Evolutionary conservation across 2,113 vertebrate species (phyloP).

Genomic region (Tyrannus savana): DNA sequence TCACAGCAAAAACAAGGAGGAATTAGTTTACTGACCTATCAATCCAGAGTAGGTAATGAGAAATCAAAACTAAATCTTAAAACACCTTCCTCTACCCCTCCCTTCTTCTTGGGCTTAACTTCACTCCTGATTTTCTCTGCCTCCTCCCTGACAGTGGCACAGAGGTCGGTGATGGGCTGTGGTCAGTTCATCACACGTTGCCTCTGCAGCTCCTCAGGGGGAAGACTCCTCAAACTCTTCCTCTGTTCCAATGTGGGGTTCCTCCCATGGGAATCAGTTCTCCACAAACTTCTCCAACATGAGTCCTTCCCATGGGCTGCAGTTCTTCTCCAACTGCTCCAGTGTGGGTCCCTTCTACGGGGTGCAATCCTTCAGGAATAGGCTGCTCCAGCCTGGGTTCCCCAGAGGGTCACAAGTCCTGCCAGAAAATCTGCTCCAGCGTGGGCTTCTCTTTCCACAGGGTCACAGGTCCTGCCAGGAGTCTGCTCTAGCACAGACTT

Average conservation of each 20-base stretch:
- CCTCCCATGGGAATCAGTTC: neutral
- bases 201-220: neutral
- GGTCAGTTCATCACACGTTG: neutral
- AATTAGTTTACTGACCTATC: neutral
- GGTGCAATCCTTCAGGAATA: neutral
- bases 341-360: neutral
- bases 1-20: neutral
- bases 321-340: neutral
- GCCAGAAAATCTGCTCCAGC: neutral
- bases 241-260: neutral
- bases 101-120: neutral
- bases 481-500: neutral
- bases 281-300: neutral
- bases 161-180: neutral
- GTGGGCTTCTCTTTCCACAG: neutral
- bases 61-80: neutral
- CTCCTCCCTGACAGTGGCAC: neutral
- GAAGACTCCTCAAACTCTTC: neutral
- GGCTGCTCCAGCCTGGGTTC: too few relatives aligned
- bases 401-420: neutral
- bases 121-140: neutral
- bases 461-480: neutral
- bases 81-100: neutral
- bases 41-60: neutral
- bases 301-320: neutral